phyloP scores from a whole-genome alignment of 1,140 invertebrate genomes.

The Drosophila carrolli region DNA sequence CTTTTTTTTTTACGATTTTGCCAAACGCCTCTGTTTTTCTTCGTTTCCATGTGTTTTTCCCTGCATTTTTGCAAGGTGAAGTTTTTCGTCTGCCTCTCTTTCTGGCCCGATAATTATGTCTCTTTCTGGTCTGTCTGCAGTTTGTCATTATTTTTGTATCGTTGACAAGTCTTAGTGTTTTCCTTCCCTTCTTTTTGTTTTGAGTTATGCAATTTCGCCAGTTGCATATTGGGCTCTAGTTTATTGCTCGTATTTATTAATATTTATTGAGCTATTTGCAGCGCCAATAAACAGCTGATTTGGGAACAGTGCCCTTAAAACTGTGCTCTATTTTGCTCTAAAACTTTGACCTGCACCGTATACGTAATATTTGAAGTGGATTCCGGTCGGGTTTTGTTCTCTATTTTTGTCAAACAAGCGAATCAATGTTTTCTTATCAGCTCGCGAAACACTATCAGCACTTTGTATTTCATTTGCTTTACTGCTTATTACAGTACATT shows the following conservation, averaged over 20 bases:
- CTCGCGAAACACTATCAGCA: neutral
- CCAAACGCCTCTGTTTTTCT: conserved; percentile 35
- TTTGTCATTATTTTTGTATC: conserved; percentile 59
- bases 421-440: conserved; percentile 35
- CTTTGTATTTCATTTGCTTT: conserved; percentile 15
- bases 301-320: conserved; percentile 13
- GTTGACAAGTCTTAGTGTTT: conserved; percentile 52
- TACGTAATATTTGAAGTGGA: conserved; percentile 33
- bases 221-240: conserved; percentile 23
- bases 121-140: conserved; percentile 39
- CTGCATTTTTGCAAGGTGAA: conserved; percentile 68
- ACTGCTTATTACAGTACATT: neutral
- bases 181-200: conserved; percentile 25
- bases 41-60: conserved; percentile 20
- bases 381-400: neutral
- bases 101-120: conserved; percentile 21
- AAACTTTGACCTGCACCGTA: conserved; percentile 24
- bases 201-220: conserved; percentile 56
- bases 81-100: conserved; percentile 48
- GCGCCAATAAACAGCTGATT: conserved; percentile 40
- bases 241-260: conserved; percentile 44
- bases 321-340: neutral
- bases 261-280: conserved; percentile 35
- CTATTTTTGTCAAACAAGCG: conserved; percentile 12
- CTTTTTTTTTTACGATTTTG: conserved; percentile 37